Conservation (phyloP, 2,797 vertebrate genomes). For the Austrolebias charrua region DNA sequence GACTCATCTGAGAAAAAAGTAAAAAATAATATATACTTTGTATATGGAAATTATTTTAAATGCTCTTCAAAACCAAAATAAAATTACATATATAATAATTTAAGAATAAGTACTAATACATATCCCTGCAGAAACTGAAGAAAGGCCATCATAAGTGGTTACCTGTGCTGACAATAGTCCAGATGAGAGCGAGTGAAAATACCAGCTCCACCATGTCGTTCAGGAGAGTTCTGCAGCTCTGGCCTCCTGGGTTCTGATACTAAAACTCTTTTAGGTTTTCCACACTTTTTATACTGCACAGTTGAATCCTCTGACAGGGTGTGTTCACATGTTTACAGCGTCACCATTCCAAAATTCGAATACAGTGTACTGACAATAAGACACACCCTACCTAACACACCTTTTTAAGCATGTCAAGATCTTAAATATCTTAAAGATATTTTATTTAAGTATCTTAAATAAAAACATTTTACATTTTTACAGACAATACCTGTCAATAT, state of each 20-base stretch:
- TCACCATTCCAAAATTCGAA: not conserved
- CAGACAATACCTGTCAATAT: too few relatives aligned
- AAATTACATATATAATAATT: too few relatives aligned
- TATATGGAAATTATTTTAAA: too few relatives aligned
- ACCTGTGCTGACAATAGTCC: slow-evolving; percentile 26
- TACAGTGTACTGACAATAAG: not conserved
- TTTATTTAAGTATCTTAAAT: not conserved
- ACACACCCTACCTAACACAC: slow-evolving; percentile 1
- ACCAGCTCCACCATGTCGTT: slow-evolving; percentile 20
- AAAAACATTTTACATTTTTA: too few relatives aligned
- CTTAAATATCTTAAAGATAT: too few relatives aligned
- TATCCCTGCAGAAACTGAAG: too few relatives aligned
- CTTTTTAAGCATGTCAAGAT: not conserved
- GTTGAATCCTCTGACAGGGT: not conserved
- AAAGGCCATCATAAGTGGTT: not conserved
- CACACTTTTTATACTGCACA: not conserved
- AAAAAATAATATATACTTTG: too few relatives aligned
- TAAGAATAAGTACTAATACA: too few relatives aligned
- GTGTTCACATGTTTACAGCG: not conserved
- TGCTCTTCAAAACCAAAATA: too few relatives aligned
- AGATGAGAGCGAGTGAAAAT: slow-evolving; percentile 18
- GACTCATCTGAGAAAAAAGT: too few relatives aligned
- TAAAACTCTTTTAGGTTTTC: not conserved
- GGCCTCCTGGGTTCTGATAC: not conserved
- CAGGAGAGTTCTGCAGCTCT: not conserved